Evolutionary conservation across 2,888 invertebrate species (phyloP), one percentile per base, ranked within the genome.

Genomic region (Limulus polyphemus): DNA sequence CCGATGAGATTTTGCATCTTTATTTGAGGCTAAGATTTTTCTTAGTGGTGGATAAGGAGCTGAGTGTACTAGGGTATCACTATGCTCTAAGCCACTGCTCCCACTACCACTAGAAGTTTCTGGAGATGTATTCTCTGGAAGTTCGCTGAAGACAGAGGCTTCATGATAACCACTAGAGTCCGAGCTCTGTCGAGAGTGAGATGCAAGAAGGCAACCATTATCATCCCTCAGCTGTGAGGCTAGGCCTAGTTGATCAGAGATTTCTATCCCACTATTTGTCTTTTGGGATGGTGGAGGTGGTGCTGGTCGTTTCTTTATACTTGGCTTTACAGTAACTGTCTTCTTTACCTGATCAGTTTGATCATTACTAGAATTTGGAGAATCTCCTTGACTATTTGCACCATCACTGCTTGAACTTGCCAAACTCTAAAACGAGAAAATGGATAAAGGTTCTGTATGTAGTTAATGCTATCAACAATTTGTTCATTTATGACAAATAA

Each of bases 121-220:
- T 1, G 66, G 62, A 16, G 63, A 63, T 50, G 62, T 62, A 60
- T 64, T 69, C 55, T 79, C 79, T 10, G 81, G 81, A 69, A 82
- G 81, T 70, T 84, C 83, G 71, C 83, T 83, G 57, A 81, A 77
- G 58, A 83, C 80, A 10, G 84, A 84, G 1, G 84, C 82, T 73
- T 85, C 85, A 73, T 85, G 85, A 73, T 85, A 85, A 1, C 85
- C 85, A 62, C 84, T 84, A 70, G 85, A 85, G 73, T 85, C 85
- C 66, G 85, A 85, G 75, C 84, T 84, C 72, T 84, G 84, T 67
- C 85, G 78, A 54, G 84, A 85, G 78, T 85, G 85, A 71, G 81
- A 81, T 48, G 64, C 64, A 5, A 64, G 60, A 64, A 63, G 56
- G 67, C 70, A 32, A 32, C 32, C 32, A 32, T 32, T 32, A 7